Evolutionary conservation across 2,797 vertebrate genomes (phyloP), one percentile per base, ranked within the genome.

Genomic region (Microcaecilia unicolor): DNA sequence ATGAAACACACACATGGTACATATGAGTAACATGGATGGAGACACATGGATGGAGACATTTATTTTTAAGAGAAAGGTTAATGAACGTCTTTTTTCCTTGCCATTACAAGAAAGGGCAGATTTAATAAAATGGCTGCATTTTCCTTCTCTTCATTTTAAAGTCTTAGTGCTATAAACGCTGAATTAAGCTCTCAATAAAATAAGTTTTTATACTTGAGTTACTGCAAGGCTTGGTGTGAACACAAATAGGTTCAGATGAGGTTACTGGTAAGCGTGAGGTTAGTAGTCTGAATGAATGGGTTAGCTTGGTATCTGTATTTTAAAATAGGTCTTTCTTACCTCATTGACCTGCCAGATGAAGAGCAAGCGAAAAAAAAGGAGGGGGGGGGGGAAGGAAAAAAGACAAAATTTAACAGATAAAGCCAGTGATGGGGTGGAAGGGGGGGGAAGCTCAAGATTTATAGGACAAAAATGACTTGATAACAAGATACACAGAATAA

Each of bases 291-390:
- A 55, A 76, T 41, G 69, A 49, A 62, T 46, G 58, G 61, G 72
- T 80, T 74, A 81, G 76, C 70, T 67, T 61, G 54, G 73, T 55
- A 70, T 64, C 57, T 64, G 22, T 16, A 62, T 35, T 53, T 49
- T 50, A 61, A 64, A 67, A 65, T 69, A 57, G 35, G 39, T 80
- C 79, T 56, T 33, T 78, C 95, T 98, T 98, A 98, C 95, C 95
- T 98, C 95, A 50, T 91, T 93, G 61, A 98, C 95, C 95, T 98
- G 90, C 81, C 87, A 40, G 74, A 78, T 80, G 82, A 84, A 85
- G 82, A 43, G 79, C 83, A 77, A 84, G 85, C 83, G 74, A 81
- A 87, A 86, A 75, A 70, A 64, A 75, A 66, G 77, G 49, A 48
- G 28, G 74, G 55, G 32, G 17, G n/a, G 51, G 34, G 58, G 72